Evolutionary conservation across 1,140 invertebrate species (phyloP).

Genomic region (Tetragonula clypearis): DNA sequence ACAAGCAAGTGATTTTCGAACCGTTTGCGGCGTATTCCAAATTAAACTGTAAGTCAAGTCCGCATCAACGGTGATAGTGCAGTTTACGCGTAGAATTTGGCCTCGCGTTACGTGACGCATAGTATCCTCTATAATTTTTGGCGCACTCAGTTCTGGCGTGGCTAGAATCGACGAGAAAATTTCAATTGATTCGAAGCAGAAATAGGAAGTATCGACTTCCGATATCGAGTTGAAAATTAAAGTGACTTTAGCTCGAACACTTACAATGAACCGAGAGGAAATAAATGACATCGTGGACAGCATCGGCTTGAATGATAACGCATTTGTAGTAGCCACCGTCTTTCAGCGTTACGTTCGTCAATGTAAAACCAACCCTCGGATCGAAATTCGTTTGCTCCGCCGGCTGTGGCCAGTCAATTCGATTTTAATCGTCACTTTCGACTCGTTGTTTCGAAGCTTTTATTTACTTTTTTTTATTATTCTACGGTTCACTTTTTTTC

Average conservation of each 20-base stretch:
- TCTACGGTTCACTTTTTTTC: too few species aligned
- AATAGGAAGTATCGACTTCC: too few species aligned
- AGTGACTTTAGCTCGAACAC: conserved; percentile 64
- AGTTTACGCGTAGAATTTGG: conserved; percentile 67
- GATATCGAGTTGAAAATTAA: too few species aligned
- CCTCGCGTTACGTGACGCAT: conserved; percentile 68
- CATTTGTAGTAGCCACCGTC: conserved; percentile 80
- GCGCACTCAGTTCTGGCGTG: conserved; percentile 49
- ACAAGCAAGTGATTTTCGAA: conserved; percentile 21
- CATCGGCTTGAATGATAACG: conserved; percentile 71
- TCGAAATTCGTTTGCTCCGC: conserved; percentile 80
- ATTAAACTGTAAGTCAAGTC: conserved; percentile 56
- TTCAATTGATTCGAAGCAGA: not conserved
- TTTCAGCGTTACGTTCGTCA: conserved; percentile 79
- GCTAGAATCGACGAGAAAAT: conserved; percentile 27
- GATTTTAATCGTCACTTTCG: conserved; percentile 10
- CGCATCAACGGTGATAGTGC: conserved; percentile 48
- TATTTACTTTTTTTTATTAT: too few species aligned
- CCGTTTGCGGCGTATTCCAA: conserved; percentile 66
- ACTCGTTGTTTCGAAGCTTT: not conserved
- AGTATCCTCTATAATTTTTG: conserved; percentile 60
- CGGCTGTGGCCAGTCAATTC: conserved; percentile 27
- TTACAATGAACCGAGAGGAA: conserved; percentile 78
- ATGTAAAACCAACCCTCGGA: conserved; percentile 84
- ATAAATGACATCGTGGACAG: conserved; percentile 59